These are phyloP conservation scores for Perca schrenkii DNA, from an alignment of 2,113 vertebrate species.

Conservation along the genomic window DNA sequence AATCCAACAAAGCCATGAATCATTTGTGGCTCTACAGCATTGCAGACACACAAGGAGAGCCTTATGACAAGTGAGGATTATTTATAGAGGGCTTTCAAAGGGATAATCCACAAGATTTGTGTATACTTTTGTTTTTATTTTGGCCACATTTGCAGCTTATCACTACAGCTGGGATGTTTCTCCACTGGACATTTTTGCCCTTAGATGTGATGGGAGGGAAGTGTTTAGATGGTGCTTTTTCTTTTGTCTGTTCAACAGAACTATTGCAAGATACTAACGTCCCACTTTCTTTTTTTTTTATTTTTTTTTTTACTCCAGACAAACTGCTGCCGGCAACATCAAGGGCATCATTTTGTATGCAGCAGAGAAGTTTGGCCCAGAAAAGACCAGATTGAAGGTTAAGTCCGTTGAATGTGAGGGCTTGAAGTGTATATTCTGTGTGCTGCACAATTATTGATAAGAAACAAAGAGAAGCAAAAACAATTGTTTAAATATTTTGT, in stretches of 20 bases:
- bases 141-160: conserved; percentile 3
- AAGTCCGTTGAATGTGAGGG: background rate
- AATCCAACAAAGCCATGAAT: conserved; percentile 24
- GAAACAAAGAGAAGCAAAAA: background rate
- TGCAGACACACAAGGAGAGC: background rate
- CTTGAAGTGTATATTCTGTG: background rate
- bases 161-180: background rate
- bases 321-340: background rate
- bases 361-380: background rate
- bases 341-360: background rate
- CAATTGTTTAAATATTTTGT: background rate
- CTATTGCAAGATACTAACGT: background rate
- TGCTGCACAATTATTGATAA: background rate
- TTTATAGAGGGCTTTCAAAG: conserved; percentile 8
- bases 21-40: conserved; percentile 16
- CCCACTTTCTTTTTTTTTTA: background rate
- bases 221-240: background rate
- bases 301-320: background rate
- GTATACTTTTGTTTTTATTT: background rate
- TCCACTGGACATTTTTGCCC: background rate
- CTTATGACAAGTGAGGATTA: background rate
- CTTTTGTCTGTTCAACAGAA: background rate
- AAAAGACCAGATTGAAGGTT: background rate
- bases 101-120: background rate
- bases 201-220: background rate